A percentile compares a stretch with the other conserved stretches of the same genome.
Conservation (phyloP, 2,797 vertebrate species). For the Cyprinella venusta region DNA sequence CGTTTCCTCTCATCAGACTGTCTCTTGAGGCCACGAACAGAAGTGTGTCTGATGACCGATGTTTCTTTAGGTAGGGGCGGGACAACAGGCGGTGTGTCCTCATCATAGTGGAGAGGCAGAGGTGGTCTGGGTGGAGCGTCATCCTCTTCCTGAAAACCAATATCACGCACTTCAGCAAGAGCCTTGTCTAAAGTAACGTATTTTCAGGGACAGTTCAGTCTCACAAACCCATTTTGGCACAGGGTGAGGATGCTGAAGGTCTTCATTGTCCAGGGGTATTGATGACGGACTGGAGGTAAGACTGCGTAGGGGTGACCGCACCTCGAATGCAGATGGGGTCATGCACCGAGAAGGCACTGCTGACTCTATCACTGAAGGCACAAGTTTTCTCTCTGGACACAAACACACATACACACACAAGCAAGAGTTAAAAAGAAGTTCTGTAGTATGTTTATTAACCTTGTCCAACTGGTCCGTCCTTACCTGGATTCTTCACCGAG, state of each 20-base stretch:
- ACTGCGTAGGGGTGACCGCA: conserved; percentile 79
- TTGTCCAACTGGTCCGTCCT: conserved; percentile 31
- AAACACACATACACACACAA: conserved; percentile 10
- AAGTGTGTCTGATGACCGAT: conserved; percentile 91
- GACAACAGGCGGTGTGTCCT: conserved; percentile 89
- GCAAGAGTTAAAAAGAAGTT: background rate
- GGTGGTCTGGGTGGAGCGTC: conserved; percentile 90
- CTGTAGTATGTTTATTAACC: background rate
- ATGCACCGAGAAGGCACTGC: conserved; percentile 85
- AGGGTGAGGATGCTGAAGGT: conserved; percentile 71
- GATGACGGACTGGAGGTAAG: conserved; percentile 73
- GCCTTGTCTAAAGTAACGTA: background rate
- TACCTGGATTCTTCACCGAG: conserved; percentile 94
- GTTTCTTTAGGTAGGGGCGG: conserved; percentile 92
- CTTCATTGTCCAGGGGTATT: conserved; percentile 78
- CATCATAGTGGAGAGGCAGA: conserved; percentile 90
- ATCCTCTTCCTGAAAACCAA: conserved; percentile 79
- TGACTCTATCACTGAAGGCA: conserved; percentile 88
- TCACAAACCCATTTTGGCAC: conserved; percentile 84
- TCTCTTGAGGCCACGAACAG: conserved; percentile 93
- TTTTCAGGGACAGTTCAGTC: background rate
- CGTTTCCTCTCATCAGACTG: conserved; percentile 95
- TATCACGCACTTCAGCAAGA: background rate
- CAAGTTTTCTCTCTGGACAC: conserved; percentile 88
- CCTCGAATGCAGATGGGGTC: conserved; percentile 70